Percentiles rank a stretch among this genome's conserved stretches.
Conservation (phyloP, 2,797 vertebrate species). For the Oceanodroma leucorhoa region DNA sequence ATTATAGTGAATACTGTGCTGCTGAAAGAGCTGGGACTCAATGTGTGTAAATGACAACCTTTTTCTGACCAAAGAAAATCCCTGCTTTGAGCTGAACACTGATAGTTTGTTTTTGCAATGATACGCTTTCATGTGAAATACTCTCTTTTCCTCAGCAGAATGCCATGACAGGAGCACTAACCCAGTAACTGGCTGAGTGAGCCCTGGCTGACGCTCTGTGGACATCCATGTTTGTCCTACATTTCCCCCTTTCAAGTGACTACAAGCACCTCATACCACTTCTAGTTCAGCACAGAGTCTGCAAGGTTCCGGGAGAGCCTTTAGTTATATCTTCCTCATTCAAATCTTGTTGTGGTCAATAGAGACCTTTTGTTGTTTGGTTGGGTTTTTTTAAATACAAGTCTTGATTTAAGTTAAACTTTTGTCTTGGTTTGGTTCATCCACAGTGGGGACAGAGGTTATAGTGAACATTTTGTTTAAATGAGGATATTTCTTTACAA, state of each 20-base stretch:
- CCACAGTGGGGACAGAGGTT: not conserved
- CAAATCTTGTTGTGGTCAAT: not conserved
- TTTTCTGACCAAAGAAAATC: not conserved
- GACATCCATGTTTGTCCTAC: not conserved
- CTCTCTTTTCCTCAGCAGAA: not conserved
- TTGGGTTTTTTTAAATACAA: not conserved
- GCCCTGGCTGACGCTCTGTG: not conserved
- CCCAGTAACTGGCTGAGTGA: not conserved
- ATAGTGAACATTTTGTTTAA: not conserved
- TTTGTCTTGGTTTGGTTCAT: not conserved
- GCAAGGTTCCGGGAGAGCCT: not conserved
- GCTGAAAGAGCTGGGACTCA: not conserved
- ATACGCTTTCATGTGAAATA: not conserved
- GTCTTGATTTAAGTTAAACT: not conserved
- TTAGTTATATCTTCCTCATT: not conserved
- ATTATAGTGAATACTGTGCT: not conserved
- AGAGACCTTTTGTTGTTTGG: not conserved
- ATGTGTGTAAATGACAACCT: not conserved
- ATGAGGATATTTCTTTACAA: not conserved
- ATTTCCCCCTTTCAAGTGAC: not conserved
- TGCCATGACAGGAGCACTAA: not conserved
- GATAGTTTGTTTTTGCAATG: not conserved
- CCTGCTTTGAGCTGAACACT: not conserved
- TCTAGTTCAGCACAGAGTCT: not conserved
- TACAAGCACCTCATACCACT: not conserved